phyloP scores from a whole-genome alignment of 1,140 invertebrate species.

The Meloidogyne floridensis region DNA sequence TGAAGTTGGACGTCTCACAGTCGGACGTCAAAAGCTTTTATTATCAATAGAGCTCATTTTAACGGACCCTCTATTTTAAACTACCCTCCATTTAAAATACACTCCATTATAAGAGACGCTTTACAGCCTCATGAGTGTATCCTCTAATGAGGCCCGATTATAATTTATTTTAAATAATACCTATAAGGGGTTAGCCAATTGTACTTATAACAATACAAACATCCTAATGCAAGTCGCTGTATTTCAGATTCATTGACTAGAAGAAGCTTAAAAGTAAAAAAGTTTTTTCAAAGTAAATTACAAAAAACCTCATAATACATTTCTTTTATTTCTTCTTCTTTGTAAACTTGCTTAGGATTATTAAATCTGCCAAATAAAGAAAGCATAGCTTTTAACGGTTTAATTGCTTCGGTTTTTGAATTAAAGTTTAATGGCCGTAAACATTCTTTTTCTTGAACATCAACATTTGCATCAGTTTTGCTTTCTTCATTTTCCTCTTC shows the following conservation, averaged over 20 bases:
- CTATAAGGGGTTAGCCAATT: constrained; percentile 33
- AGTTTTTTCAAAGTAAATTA: not conserved
- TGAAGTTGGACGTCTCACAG: too few species aligned
- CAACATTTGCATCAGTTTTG: not conserved
- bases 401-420: not conserved
- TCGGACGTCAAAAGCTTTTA: too few species aligned
- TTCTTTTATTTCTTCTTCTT: constrained; percentile 26
- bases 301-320: constrained; percentile 36
- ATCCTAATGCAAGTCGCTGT: constrained; percentile 37
- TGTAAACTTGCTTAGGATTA: constrained; percentile 27
- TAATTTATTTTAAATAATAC: not conserved
- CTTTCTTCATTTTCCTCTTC: too few species aligned
- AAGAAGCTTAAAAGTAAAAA: constrained; percentile 15
- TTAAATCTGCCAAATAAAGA: constrained; percentile 30
- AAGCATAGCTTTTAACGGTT: constrained; percentile 30
- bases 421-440: constrained; percentile 13
- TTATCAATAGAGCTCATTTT: too few species aligned
- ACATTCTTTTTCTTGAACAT: not conserved
- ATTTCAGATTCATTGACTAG: constrained; percentile 38
- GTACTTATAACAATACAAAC: constrained; percentile 48
- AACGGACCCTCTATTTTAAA: too few species aligned
- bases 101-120: too few species aligned
- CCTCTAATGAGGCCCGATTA: too few species aligned
- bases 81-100: too few species aligned
- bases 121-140: too few species aligned